A percentile compares a stretch with the other conserved stretches of the same genome.
Evolutionary conservation across 2,113 vertebrate genomes (phyloP).

Genomic region (Lophotis ruficrista): DNA sequence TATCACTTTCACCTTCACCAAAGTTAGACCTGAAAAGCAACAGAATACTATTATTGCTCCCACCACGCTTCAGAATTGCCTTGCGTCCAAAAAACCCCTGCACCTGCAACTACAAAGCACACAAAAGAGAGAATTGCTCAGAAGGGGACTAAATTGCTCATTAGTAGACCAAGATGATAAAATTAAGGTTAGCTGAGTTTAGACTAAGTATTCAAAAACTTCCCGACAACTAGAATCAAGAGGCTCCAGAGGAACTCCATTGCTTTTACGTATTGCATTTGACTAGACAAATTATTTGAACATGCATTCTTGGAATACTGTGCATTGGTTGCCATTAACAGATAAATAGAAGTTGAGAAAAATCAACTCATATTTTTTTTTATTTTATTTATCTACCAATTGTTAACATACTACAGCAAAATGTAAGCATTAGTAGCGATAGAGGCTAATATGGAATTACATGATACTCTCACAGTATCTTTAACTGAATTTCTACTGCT

Average conservation of each 20-base stretch:
- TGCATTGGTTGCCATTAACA: not conserved
- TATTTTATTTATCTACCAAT: not conserved
- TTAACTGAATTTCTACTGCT: not conserved
- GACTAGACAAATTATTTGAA: not conserved
- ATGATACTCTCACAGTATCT: not conserved
- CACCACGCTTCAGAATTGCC: not conserved
- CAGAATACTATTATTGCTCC: not conserved
- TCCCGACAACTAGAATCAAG: not conserved
- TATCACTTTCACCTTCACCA: conserved; percentile 83
- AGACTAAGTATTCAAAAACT: not conserved
- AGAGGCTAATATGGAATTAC: not conserved
- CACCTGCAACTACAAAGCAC: not conserved
- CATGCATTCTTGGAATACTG: not conserved
- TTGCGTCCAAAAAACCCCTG: not conserved
- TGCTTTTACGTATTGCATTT: not conserved
- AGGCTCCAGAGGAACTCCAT: not conserved
- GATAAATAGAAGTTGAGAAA: not conserved
- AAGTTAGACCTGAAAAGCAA: conserved; percentile 76
- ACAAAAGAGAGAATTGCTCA: not conserved
- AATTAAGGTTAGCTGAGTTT: not conserved
- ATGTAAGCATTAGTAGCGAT: not conserved
- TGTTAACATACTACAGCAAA: not conserved
- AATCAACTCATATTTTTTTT: not conserved
- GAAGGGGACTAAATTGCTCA: not conserved
- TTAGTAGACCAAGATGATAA: not conserved